Percentiles rank a stretch among this genome's conserved stretches.
phyloP scores from a whole-genome alignment of 2,797 vertebrate genomes.

The Botia almorhae region DNA sequence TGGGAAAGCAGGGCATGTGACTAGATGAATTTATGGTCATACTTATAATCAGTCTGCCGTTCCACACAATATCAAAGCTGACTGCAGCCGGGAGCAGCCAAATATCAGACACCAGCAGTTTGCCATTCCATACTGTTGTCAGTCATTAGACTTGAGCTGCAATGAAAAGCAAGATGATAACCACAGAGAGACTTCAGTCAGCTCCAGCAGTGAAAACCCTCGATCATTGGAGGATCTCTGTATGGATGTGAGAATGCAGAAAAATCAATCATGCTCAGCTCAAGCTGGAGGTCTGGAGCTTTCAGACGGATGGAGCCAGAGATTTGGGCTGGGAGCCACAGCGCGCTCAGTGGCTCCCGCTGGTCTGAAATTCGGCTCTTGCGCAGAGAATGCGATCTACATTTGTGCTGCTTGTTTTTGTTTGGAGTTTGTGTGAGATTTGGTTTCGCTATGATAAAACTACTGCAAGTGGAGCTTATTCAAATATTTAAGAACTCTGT shows the following conservation, averaged over 20 bases:
- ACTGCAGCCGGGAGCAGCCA: slow-evolving; percentile 23
- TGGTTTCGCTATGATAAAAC: slow-evolving; percentile 72
- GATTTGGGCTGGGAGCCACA: slow-evolving; percentile 75
- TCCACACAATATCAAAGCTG: slow-evolving; percentile 27
- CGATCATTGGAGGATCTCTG: slow-evolving; percentile 59
- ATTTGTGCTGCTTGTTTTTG: slow-evolving; percentile 71
- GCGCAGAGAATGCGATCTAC: slow-evolving; percentile 75
- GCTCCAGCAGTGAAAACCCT: slow-evolving; percentile 62
- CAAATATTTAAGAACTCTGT: slow-evolving; percentile 68
- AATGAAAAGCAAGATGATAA: slow-evolving; percentile 53
- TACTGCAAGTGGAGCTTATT: slow-evolving; percentile 59
- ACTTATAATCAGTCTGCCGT: slow-evolving; percentile 37
- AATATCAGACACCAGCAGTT: slow-evolving; percentile 14
- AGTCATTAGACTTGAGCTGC: slow-evolving; percentile 38
- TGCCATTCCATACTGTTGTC: slow-evolving; percentile 24
- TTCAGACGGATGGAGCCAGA: slow-evolving; percentile 81
- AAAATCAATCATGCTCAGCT: slow-evolving; percentile 75
- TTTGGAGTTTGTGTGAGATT: slow-evolving; percentile 71
- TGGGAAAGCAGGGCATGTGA: slow-evolving; percentile 1
- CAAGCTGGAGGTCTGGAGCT: slow-evolving; percentile 67
- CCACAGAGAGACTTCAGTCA: slow-evolving; percentile 45
- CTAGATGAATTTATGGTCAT: slow-evolving; percentile 10
- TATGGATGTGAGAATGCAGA: slow-evolving; percentile 73
- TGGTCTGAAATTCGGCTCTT: slow-evolving; percentile 81
- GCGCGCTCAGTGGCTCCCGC: slow-evolving; percentile 78